These are phyloP conservation scores for Zosterops japonicus DNA, from an alignment of 2,113 vertebrate genomes.

Conservation along the genomic window DNA sequence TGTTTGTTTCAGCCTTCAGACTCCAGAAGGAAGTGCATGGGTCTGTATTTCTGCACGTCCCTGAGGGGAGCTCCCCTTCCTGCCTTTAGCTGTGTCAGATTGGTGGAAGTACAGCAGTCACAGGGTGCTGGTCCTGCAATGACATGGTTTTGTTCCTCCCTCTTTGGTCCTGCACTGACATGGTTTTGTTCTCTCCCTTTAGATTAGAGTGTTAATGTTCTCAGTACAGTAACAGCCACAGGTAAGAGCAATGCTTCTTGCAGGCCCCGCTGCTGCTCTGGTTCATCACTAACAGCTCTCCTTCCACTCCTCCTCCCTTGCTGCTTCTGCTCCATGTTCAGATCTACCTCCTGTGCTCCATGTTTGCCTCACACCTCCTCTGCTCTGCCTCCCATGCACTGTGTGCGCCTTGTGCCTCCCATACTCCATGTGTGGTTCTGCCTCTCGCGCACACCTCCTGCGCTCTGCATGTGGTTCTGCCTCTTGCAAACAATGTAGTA, in stretches of 20 bases:
- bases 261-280: neutral
- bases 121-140: slow-evolving; percentile 9
- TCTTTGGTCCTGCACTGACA: slow-evolving; percentile 71
- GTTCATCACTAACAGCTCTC: neutral
- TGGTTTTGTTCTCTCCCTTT: slow-evolving; percentile 79
- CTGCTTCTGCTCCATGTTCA: neutral
- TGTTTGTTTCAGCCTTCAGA: neutral
- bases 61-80: neutral
- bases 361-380: accelerated
- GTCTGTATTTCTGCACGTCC: neutral
- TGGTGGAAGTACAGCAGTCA: accelerated
- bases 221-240: slow-evolving; percentile 82
- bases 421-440: accelerated
- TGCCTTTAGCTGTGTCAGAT: accelerated
- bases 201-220: slow-evolving; percentile 89
- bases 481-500: neutral
- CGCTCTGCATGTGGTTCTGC: accelerated
- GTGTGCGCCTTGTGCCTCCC: accelerated
- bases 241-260: slow-evolving; percentile 82
- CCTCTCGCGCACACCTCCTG: neutral
- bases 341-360: neutral
- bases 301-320: neutral
- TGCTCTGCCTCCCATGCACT: too few relatives aligned
- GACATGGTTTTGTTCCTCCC: slow-evolving; percentile 72
- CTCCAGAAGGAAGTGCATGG: accelerated